These are phyloP conservation scores for Silvanus unidentatus DNA, from an alignment of 2,888 invertebrate species.

Conservation along the genomic window DNA sequence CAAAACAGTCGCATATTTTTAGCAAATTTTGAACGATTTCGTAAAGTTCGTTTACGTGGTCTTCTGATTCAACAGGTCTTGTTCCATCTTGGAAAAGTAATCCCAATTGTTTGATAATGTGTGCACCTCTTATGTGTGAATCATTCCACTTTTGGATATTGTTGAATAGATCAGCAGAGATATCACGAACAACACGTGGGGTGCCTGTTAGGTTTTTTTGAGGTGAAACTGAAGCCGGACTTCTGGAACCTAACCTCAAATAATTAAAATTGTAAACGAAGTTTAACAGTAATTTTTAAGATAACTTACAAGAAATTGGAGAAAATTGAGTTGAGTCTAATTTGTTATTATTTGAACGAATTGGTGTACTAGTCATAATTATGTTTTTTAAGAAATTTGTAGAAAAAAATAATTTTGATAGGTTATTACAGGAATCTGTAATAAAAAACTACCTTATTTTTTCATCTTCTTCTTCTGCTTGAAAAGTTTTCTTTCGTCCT, in stretches of 20 bases:
- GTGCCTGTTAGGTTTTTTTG: constrained; percentile 53
- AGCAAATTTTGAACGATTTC: constrained; percentile 29
- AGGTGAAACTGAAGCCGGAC: constrained; percentile 37
- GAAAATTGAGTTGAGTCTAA: constrained; percentile 20
- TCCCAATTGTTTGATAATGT: constrained; percentile 42
- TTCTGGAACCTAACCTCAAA: constrained; percentile 39
- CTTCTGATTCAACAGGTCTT: constrained; percentile 18
- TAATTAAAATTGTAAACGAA: constrained; percentile 2
- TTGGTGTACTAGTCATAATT: too few relatives aligned
- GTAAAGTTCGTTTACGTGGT: constrained; percentile 29
- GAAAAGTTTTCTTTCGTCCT: constrained; percentile 5
- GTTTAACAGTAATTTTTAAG: background rate
- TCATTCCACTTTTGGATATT: constrained; percentile 52
- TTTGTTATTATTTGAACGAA: too few relatives aligned
- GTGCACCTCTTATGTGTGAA: constrained; percentile 45
- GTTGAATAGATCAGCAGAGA: constrained; percentile 51
- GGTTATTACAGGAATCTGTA: too few relatives aligned
- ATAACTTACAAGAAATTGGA: constrained; percentile 27
- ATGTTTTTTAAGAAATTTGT: too few relatives aligned
- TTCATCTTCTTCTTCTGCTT: background rate
- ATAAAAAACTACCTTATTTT: too few relatives aligned
- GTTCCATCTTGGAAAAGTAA: too few relatives aligned
- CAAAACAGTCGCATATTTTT: constrained; percentile 27
- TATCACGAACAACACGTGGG: constrained; percentile 51
- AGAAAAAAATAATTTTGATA: too few relatives aligned